Percentiles rank a stretch among this genome's conserved stretches.
These are phyloP conservation scores for Paracanthobrama guichenoti DNA, from an alignment of 2,113 vertebrate genomes.

Conservation along the genomic window DNA sequence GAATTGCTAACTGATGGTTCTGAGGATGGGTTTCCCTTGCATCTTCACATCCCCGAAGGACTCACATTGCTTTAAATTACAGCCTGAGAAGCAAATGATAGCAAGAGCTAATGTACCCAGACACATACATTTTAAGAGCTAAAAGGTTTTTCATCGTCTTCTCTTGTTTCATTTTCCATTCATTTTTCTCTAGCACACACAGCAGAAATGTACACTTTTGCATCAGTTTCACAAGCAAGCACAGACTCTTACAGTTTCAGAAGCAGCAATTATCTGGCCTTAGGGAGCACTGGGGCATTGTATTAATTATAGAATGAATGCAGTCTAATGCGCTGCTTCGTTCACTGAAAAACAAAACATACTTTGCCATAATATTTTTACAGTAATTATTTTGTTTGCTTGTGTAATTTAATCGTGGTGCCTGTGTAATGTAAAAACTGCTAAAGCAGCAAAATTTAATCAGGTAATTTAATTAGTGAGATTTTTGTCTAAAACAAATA, in stretches of 20 bases:
- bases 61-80: slow-evolving; percentile 49
- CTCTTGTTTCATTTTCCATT: slow-evolving; percentile 48
- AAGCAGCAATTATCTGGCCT: not conserved
- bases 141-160: slow-evolving; percentile 32
- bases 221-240: not conserved
- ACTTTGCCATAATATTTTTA: not conserved
- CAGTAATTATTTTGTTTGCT: not conserved
- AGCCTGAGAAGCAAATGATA: slow-evolving; percentile 51
- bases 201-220: slow-evolving; percentile 15
- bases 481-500: too few relatives aligned
- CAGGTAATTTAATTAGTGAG: too few relatives aligned
- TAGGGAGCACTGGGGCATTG: not conserved
- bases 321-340: not conserved
- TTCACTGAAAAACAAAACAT: not conserved
- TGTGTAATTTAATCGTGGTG: not conserved
- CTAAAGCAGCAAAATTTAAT: not conserved
- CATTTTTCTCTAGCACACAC: not conserved
- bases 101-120: slow-evolving; percentile 44
- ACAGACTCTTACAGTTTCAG: not conserved
- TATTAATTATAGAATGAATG: slow-evolving; percentile 15
- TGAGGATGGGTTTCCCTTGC: slow-evolving; percentile 47
- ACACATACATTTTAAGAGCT: slow-evolving; percentile 32
- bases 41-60: slow-evolving; percentile 35
- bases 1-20: slow-evolving; percentile 53
- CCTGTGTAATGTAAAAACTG: not conserved